Evolutionary conservation across 2,888 invertebrate species (phyloP), one percentile per base, ranked within the genome.

Genomic region (Scelioninae gen. 1): DNA sequence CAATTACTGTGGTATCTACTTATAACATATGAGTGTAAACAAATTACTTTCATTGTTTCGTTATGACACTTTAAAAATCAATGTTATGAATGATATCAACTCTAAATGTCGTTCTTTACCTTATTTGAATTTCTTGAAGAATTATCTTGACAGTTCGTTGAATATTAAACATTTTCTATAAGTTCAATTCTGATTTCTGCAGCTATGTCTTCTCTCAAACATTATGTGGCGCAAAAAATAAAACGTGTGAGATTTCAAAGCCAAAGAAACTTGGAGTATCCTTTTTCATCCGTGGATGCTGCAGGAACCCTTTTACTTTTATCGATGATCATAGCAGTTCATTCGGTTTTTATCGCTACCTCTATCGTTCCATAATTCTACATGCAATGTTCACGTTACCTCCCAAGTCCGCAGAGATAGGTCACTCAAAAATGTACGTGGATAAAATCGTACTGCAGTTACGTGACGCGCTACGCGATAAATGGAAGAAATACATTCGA

Each of bases 291-390:
- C 23, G 23, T 47, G n/a, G 32, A 40, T 23, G 55, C 69, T 10
- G 11, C 0, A 47, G 38, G 56, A 63, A 47, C 69, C 77, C 63
- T 55, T 55, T 78, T 69, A 69, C 49, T 63, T 78, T 78, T 78
- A 78, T 78, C 55, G 77, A 78, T 78, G 56, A 38, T 63, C 69
- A 56, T 69, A 40, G 45, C 62, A 56, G 63, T 78, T 69, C 69
- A 63, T 78, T 78, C 56, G 55, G 63, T 78, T 78, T 69, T 78
- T 78, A 69, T 69, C 56, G 55, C 32, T 47, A 45, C 11, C 62
- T 62, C 49, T 47, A 49, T 53, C 62, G 40, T 60, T 31, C 55
- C 62, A 68, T 62, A 69, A 55, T 77, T 62, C 45, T 62, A 55
- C 53, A 34, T 15, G 62, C 38, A 45, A 49, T 69, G 45, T 55